Evolutionary conservation across 2,113 vertebrate genomes (phyloP), one percentile per base, ranked within the genome.

Genomic region (Jaculus jaculus): DNA sequence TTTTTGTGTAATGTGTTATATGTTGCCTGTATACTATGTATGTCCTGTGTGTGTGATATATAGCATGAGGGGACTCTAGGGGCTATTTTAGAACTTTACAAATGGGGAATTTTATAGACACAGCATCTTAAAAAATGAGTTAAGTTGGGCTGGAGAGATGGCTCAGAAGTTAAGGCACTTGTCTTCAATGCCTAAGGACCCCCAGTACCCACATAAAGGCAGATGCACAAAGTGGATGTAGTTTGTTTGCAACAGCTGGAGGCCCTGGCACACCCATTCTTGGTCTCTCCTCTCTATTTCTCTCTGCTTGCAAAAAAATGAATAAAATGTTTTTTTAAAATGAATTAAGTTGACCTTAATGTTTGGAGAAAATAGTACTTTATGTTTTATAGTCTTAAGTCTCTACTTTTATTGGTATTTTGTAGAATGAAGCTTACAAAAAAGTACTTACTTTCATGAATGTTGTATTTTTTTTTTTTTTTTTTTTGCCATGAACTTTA

Each of bases 341-440:
- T n/a, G n/a, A n/a, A n/a, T n/a, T n/a, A 86, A 32, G 34, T 79
- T 90, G 74, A 21, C 66, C 30, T 65, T 89, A 42, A 74, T 77
- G 16, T 90, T 96, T 89, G 51, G 72, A 92, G 51, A 17, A 58
- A 90, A n/a, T 81, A 68, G 17, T 79, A n/a, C 39, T 86, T 96
- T 78, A 39, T 95, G 63, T 78, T 92, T 88, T 78, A 63, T 75
- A 47, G 34, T 81, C 16, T 47, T n/a, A n/a, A 77, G 42, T 15
- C 71, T 61, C 51, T 9, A 6, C 82, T 1, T 7, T 51, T 21
- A 39, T 30, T 74, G 20, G 39, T 91, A 72, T 60, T 89, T 87
- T 54, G 39, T 96, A 89, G 84, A 94, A 75, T 54, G 58, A 69
- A 80, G 6, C 28, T 92, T 95, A 75, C 24, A 69, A 87, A 93